Evolutionary conservation across 2,113 vertebrate species (phyloP), one percentile per base, ranked within the genome.

Genomic region (Xenopus tropicalis): DNA sequence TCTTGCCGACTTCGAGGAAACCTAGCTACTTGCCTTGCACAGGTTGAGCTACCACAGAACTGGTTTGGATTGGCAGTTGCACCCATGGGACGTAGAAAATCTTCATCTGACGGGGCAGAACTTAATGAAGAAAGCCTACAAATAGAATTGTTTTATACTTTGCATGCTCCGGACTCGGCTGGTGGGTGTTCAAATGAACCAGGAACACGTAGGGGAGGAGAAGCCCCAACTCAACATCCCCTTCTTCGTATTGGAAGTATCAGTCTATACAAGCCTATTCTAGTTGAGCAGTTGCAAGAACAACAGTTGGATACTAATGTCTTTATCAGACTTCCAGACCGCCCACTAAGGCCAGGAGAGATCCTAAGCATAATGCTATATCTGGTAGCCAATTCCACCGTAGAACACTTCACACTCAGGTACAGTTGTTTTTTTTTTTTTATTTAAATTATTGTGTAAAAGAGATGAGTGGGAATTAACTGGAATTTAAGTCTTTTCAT

Each of bases 391-490:
- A 99, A 99, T 89, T 93, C 96, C 44, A 92, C 92, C 0, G 89
- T 98, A 44, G 96, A 99, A 48, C 96, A 95, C 56, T 99, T 99
- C 88, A 96, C 93, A 1, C 93, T 99, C 85, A 96, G 95, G 97
- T 98, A 87, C 21, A 37, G 29, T 67, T 0, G 1, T 11, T 48
- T 48, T 13, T 17, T 48, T 11, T 11, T 14, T 48, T 17, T 48
- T 48, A 1, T 48, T 48, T 5, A 37, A 37, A 37, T 37, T 37
- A 37, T 37, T 37, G 6, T 37, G 29, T 37, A 37, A 37, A 37
- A 37, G 10, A 37, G 29, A 37, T 37, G 10, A 3, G 29, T 9
- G 5, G 29, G 29, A 7, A 37, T 6, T 29, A 9, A 37, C 6
- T 37, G 29, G 29, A 37, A 4, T 5, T 37, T 37, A 37, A n/a